These are phyloP conservation scores for Dicrurus megarhynchus DNA, from an alignment of 2,113 vertebrate species.

Conservation along the genomic window DNA sequence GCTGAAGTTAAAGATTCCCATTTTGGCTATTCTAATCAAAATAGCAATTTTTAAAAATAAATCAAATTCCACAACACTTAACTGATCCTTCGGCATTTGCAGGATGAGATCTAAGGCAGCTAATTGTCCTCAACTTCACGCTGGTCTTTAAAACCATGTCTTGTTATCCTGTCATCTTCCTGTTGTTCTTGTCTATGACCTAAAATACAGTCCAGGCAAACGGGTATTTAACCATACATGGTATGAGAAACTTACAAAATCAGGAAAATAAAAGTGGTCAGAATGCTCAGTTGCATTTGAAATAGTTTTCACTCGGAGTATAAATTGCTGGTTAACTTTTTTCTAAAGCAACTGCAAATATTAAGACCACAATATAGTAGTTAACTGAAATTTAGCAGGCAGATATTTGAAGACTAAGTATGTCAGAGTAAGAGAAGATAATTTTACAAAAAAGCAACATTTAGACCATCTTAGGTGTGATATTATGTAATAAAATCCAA, in stretches of 20 bases:
- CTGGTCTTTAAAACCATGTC: not conserved
- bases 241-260: not conserved
- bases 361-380: not conserved
- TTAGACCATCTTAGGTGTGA: not conserved
- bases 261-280: not conserved
- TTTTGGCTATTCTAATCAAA: not conserved
- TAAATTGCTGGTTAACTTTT: not conserved
- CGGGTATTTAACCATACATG: not conserved
- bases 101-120: not conserved
- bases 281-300: not conserved
- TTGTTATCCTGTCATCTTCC: not conserved
- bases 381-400: not conserved
- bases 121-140: not conserved
- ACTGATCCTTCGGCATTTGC: not conserved
- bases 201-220: not conserved
- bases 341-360: not conserved
- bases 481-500: not conserved
- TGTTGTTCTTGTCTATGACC: not conserved
- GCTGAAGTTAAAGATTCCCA: not conserved
- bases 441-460: not conserved
- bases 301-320: not conserved
- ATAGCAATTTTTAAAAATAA: not conserved
- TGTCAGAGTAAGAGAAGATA: not conserved
- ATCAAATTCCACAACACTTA: not conserved
- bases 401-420: not conserved